Percentiles rank a stretch among this genome's conserved stretches.
Evolutionary conservation across 2,113 vertebrate genomes (phyloP).

Genomic region (Vulpes ferrilata): DNA sequence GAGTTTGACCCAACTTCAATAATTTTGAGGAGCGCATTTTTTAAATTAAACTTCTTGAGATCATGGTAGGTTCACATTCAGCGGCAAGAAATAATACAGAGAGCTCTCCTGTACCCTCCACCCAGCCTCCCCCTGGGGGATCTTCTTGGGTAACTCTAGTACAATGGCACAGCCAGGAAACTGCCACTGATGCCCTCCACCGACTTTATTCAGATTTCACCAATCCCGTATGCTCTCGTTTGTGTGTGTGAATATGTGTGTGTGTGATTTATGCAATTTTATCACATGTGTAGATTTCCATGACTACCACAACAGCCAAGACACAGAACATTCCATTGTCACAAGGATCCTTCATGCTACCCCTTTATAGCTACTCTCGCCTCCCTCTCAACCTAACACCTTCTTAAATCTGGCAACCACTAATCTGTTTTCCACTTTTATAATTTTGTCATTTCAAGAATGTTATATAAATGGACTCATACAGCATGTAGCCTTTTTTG

Average conservation of each 20-base stretch:
- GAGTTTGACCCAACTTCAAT: not conserved
- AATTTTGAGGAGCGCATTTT: not conserved
- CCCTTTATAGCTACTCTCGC: not conserved
- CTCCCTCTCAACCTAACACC: not conserved
- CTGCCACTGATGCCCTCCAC: not conserved
- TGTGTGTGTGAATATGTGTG: not conserved
- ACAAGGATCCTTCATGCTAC: not conserved
- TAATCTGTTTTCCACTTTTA: constrained; percentile 2
- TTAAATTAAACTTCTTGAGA: not conserved
- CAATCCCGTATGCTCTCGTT: not conserved
- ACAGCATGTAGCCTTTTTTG: not conserved
- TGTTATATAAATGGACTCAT: constrained; percentile 9
- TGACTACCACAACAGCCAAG: not conserved
- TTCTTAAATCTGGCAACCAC: constrained; percentile 24
- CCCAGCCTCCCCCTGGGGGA: not conserved
- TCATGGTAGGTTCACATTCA: not conserved
- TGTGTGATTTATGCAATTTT: constrained; percentile 9
- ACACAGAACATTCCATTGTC: not conserved
- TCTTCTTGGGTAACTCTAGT: not conserved
- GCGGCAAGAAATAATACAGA: not conserved
- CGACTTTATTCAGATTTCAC: not conserved
- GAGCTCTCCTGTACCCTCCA: not conserved
- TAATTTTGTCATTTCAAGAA: constrained; percentile 46
- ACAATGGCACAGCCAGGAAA: not conserved
- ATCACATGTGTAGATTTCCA: not conserved